Conservation (phyloP, 2,888 invertebrate species). For the Dioctria linearis region DNA sequence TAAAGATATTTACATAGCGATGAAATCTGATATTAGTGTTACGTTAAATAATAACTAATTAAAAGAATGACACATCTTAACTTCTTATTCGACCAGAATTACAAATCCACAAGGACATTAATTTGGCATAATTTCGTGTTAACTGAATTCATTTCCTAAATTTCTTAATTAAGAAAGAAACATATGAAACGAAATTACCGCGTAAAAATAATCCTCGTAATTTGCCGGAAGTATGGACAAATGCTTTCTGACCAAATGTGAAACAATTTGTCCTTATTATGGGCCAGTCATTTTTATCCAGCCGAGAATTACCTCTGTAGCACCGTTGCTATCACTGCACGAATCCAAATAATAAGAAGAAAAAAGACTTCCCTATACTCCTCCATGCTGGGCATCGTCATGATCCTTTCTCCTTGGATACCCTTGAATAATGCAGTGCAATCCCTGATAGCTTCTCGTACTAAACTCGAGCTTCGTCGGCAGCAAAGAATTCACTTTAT, state of each 20-base stretch:
- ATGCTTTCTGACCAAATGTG: neutral
- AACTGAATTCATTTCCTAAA: neutral
- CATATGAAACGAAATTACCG: neutral
- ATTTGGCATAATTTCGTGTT: no score
- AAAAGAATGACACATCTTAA: no score
- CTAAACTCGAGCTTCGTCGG: neutral
- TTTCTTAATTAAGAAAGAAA: neutral
- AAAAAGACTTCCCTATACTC: neutral
- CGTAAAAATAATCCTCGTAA: neutral
- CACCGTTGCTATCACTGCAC: neutral
- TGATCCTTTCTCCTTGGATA: constrained; percentile 6
- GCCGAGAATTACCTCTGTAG: neutral
- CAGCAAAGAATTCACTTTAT: neutral
- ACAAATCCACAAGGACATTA: no score
- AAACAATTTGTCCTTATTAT: constrained; percentile 2
- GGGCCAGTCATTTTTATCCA: neutral
- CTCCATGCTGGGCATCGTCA: neutral
- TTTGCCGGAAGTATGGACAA: neutral
- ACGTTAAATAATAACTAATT: no score
- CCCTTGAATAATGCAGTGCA: constrained; percentile 4
- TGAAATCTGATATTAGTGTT: no score
- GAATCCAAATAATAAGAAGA: neutral
- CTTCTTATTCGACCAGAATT: no score
- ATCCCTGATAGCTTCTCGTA: neutral
- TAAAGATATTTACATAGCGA: no score